Base-by-base conservation (phyloP, 2,113 vertebrate species). In the Tragelaphus strepsiceros region DNA sequence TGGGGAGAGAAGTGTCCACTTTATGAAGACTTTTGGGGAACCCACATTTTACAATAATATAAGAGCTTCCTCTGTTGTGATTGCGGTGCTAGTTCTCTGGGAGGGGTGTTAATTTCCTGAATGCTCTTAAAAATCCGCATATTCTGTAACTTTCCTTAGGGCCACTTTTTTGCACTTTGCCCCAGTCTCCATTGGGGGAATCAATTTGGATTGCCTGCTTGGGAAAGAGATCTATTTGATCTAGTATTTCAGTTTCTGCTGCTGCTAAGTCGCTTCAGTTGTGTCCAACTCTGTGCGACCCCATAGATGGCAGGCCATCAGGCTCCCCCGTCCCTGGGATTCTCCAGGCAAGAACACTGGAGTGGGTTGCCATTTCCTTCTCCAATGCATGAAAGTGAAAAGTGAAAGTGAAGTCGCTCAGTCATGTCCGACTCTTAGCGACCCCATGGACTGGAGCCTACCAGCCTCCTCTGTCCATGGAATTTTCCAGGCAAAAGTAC, bases 41-140 rank as follows among this genome's bases (percentile, higher is more conserved):
- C 17, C 17, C 10, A 49, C 56, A 88, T 93, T 96, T 92, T 84
- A 94, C 7, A 83, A 94, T n/a, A 94, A 88, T 81, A 84, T 80
- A 87, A 90, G 21, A 88, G 14, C 11, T 97, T 82, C 51, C 11
- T 90, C 32, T 94, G 46, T 49, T 97, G 22, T 87, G 49, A 96
- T 58, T 88, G 16, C 49, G 91, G 8, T 67, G 32, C 88, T 94
- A 35, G 9, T 88, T 94, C 13, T 92, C 71, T 0, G 10, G 32
- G 28, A 61, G 6, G 39, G 4, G 2, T 91, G 22, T 87, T 81
- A 15, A 4, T 49, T 67, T 92, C 21, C 53, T 81, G 13, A 28
- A 16, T 90, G 21, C 81, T 92, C 24, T 54, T 88, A 93, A 84
- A 83, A 94, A 82, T 51, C 32, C 92, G 5, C 19, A 19, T 90